Evolutionary conservation across 2,888 invertebrate species (phyloP), one percentile per base, ranked within the genome.

Genomic region (Drepana falcataria): DNA sequence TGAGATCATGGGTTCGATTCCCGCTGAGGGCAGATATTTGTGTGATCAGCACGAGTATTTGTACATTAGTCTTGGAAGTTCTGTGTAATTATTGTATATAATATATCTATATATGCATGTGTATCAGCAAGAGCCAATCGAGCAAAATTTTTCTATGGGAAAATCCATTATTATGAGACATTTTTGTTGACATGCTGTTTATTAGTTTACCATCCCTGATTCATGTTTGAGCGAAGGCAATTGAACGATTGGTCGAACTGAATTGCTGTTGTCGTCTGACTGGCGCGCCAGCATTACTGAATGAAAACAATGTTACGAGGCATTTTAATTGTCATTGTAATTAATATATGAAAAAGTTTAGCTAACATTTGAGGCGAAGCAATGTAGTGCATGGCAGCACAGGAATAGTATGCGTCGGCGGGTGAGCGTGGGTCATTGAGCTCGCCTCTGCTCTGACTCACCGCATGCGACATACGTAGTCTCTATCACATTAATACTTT

Each of bases 401-500:
- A 75, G 83, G 85, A 83, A 83, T 83, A 87, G 84, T 83, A 75
- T 77, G 85, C 81, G 82, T 77, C 80, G 81, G 77, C 79, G 80
- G 71, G 74, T 71, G 73, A 69, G 69, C 75, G 75, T 69, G 83
- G 89, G 85, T 89, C 88, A 87, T 77, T 79, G 87, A 75, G 80
- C 87, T 76, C 78, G 60, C 63, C 66, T 70, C 74, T 88, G 89
- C 66, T 70, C 74, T 88, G 89, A 89, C 66, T 89, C 89, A 87
- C 79, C 75, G 76, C 72, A 75, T 75, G 83, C 83, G 83, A 85
- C 84, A 81, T 77, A 79, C 78, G 82, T 79, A 82, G 78, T 78
- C 77, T 82, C 85, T 85, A 87, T 87, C 82, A 87, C 84, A 82
- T 85, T 88, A 87, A 86, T 87, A 85, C 86, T 89, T 89, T 90